Evolutionary conservation across 2,888 invertebrate species (phyloP).

Genomic region (Hipparchia sbordonii): DNA sequence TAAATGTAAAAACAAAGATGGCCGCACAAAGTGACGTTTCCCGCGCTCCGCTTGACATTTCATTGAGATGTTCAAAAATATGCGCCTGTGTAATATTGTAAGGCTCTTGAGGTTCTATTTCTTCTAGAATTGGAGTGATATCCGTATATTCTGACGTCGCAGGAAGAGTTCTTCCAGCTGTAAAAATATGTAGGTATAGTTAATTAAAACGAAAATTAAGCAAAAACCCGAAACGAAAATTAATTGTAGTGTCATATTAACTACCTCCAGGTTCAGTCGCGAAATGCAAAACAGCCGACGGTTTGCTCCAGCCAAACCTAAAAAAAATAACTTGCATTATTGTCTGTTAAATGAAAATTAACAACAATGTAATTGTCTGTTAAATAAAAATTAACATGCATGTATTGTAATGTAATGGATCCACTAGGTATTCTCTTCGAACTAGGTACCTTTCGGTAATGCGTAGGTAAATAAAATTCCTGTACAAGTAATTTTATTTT

Average conservation of each 20-base stretch:
- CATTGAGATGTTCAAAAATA: constrained; percentile 51
- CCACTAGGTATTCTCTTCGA: background rate
- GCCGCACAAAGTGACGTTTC: constrained; percentile 46
- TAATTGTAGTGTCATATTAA: too few species aligned
- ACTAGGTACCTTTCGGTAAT: too few species aligned
- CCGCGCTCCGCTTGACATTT: constrained; percentile 45
- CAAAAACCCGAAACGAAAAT: too few species aligned
- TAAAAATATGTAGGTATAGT: constrained; percentile 30
- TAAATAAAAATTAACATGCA: too few species aligned
- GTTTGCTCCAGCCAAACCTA: constrained; percentile 92
- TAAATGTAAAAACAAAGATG: constrained; percentile 48
- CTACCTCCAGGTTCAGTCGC: constrained; percentile 89
- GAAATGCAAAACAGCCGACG: constrained; percentile 88
- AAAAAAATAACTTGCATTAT: constrained; percentile 49
- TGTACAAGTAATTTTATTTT: too few species aligned
- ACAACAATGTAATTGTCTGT: too few species aligned
- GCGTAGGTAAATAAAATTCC: too few species aligned
- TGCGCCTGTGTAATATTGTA: constrained; percentile 67
- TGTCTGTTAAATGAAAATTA: too few species aligned
- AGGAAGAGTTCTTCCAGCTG: constrained; percentile 61
- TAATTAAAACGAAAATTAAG: background rate
- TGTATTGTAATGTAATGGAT: too few species aligned
- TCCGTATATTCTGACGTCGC: constrained; percentile 67
- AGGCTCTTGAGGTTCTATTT: constrained; percentile 54
- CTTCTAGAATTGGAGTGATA: constrained; percentile 67